Conservation (phyloP, 2,113 vertebrate genomes). For the Oryzias javanicus region DNA sequence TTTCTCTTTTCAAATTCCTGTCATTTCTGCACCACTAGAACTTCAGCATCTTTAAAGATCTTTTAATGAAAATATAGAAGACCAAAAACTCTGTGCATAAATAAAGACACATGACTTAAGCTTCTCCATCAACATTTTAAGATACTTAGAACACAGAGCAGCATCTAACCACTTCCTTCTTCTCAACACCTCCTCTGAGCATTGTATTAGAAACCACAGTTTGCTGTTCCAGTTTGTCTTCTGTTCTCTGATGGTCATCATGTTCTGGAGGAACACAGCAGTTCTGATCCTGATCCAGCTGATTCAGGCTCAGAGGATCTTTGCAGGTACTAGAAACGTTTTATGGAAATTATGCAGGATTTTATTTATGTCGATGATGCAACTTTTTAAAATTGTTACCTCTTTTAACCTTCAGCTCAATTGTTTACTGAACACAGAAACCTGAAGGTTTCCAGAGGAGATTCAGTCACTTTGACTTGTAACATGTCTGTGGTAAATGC, state of each 20-base stretch:
- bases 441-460: constrained; percentile 16
- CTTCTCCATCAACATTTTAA: too few species aligned
- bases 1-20: too few species aligned
- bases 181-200: not conserved
- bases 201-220: not conserved
- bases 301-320: not conserved
- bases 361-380: not conserved
- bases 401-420: not conserved
- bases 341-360: not conserved
- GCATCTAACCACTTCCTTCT: constrained; percentile 21
- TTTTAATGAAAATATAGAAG: too few species aligned
- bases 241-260: constrained; percentile 4
- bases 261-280: constrained; percentile 3
- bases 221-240: not conserved
- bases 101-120: too few species aligned
- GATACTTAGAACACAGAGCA: not conserved
- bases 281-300: constrained; percentile 22
- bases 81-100: too few species aligned
- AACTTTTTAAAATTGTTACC: not conserved
- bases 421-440: fast-evolving
- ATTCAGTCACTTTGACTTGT: not conserved
- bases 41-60: too few species aligned
- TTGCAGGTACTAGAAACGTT: constrained; percentile 29
- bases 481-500: fast-evolving
- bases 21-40: too few species aligned